phyloP scores from a whole-genome alignment of 2,113 vertebrate genomes.

The Grammomys surdaster region DNA sequence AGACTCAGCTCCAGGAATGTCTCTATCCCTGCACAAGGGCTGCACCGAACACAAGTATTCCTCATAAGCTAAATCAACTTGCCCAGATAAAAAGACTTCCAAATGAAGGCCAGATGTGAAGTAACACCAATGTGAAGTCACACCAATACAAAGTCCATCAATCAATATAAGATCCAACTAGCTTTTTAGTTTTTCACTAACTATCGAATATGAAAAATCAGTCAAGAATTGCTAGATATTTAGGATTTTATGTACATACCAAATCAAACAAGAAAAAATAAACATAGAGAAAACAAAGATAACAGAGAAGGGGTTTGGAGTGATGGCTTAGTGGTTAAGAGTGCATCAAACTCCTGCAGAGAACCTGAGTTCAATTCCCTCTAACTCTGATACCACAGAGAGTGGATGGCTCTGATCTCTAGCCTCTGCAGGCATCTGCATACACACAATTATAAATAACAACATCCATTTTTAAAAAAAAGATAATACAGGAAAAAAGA shows the following conservation, averaged over 20 bases:
- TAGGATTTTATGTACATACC: slow-evolving; percentile 1
- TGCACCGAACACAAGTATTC: neutral
- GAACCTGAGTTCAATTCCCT: neutral
- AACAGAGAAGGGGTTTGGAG: neutral
- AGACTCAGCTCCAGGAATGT: neutral
- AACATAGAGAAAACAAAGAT: slow-evolving; percentile 39
- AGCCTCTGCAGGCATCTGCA: neutral
- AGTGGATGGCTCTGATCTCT: neutral
- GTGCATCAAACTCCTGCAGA: neutral
- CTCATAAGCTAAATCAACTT: neutral
- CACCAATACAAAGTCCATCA: neutral
- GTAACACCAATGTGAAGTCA: neutral
- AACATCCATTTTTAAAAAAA: neutral
- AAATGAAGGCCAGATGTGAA: neutral
- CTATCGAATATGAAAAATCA: slow-evolving; percentile 37
- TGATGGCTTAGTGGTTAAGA: neutral
- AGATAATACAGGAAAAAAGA: neutral
- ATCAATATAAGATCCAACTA: neutral
- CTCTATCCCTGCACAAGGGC: neutral
- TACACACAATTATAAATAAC: neutral
- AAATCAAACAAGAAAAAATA: neutral
- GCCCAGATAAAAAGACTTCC: neutral
- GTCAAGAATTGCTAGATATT: neutral
- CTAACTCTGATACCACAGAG: neutral
- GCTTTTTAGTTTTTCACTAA: slow-evolving; percentile 30